Evolutionary conservation across 2,888 invertebrate genomes (phyloP), one percentile per base, ranked within the genome.

Genomic region (Hermaeophaga mercurialis): DNA sequence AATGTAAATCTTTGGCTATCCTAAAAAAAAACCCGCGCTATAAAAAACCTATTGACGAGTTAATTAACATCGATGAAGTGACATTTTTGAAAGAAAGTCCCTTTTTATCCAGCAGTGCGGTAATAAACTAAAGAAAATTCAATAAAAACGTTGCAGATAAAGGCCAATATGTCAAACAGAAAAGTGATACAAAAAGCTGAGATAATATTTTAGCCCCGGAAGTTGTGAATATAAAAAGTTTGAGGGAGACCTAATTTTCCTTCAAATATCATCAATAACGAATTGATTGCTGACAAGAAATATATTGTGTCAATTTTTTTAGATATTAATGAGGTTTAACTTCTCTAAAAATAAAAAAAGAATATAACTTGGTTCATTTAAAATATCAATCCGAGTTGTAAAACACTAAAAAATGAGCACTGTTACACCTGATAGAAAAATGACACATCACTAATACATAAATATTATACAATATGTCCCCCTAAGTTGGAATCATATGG

Each of bases 131-230:
- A n/a, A n/a, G n/a, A 28, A 44, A 44, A 44, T 44, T 44, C 44
- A 44, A 44, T 26, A 26, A 44, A 12, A 44, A 44, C 14, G 12
- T 15, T 17, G 12, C 2, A 44, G 14, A 44, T 26, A 44, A 44
- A 44, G 44, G 44, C 44, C 44, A 44, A 44, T 44, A 44, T 44
- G 44, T 44, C 44, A 44, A 44, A 44, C 12, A 28, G 24, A 12
- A 44, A 44, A 44, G 44, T 44, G 24, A 24, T 44, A 44, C 44
- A 44, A 44, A 44, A 44, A 44, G 28, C 7, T 28, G 1, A 44
- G 44, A 44, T 26, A 44, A 44, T 44, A 44, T 44, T 44, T 44
- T 44, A 44, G 26, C 28, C 44, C 9, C 43, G 43, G 19, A 43
- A 7, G 41, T 19, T 17, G 17, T 8, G 4, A 9, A 9, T n/a